These are phyloP conservation scores for Xanthorhoe designata DNA, from an alignment of 2,888 invertebrate species.

Conservation along the genomic window DNA sequence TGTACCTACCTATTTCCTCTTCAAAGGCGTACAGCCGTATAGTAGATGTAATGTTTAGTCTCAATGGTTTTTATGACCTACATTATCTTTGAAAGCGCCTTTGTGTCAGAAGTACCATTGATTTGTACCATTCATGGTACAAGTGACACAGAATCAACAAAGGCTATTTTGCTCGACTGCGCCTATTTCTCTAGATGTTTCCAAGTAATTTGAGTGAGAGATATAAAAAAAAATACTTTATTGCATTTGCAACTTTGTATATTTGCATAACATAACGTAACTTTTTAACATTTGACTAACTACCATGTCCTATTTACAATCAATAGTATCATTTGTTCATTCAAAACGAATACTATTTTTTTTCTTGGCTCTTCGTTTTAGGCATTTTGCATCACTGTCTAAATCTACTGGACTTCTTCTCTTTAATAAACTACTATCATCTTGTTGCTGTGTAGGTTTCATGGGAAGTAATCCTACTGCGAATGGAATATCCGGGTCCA, in stretches of 20 bases:
- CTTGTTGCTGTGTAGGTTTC: conserved; percentile 62
- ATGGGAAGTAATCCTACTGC: conserved; percentile 78
- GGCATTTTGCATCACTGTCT: conserved; percentile 73
- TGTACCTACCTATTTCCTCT: too few relatives aligned
- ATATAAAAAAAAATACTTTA: not conserved
- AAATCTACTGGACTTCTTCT: conserved; percentile 60
- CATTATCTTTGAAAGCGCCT: too few relatives aligned
- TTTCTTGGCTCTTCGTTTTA: conserved; percentile 79
- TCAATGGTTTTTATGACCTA: too few relatives aligned
- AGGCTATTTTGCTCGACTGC: too few relatives aligned
- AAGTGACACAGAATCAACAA: too few relatives aligned
- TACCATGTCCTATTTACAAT: conserved; percentile 24
- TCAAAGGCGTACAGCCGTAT: too few relatives aligned
- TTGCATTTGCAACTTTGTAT: not conserved
- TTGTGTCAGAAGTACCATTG: too few relatives aligned
- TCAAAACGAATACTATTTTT: conserved; percentile 49
- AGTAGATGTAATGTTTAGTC: too few relatives aligned
- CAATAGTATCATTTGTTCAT: not conserved
- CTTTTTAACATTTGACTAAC: not conserved
- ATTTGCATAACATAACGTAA: conserved; percentile 21
- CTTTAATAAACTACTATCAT: conserved; percentile 63
- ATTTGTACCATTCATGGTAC: too few relatives aligned
- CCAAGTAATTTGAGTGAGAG: too few relatives aligned
- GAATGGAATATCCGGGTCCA: conserved; percentile 73
- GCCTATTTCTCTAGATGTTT: too few relatives aligned